Conservation (phyloP, 2,113 vertebrate genomes). For the Brachirus orientalis region DNA sequence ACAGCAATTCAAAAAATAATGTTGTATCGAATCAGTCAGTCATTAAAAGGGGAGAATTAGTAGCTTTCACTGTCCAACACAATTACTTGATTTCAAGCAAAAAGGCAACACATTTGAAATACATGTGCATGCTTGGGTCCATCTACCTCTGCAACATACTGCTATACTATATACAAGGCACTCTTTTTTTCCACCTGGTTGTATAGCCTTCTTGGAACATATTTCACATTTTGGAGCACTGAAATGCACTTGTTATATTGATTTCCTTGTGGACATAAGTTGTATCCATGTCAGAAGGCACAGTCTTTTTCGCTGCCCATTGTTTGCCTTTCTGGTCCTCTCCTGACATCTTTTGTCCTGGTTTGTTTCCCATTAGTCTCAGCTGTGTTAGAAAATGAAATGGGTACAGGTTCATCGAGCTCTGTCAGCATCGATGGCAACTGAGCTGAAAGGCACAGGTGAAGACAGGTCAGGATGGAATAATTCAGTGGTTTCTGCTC, state of each 20-base stretch:
- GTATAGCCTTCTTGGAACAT: not conserved
- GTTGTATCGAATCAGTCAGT: not conserved
- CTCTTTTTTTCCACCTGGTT: not conserved
- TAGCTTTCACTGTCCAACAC: not conserved
- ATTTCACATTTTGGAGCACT: not conserved
- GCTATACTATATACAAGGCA: not conserved
- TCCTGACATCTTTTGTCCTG: not conserved
- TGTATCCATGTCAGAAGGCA: slow-evolving; percentile 25
- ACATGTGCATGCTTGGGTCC: not conserved
- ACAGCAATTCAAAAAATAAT: not conserved
- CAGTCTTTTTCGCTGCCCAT: not conserved
- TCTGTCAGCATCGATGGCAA: not conserved
- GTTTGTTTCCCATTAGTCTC: slow-evolving; percentile 14
- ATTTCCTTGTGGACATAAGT: not conserved
- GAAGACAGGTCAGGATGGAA: slow-evolving; percentile 4
- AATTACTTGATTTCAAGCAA: not conserved
- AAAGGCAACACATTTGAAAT: no score
- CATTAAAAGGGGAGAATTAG: not conserved
- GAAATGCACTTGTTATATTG: not conserved
- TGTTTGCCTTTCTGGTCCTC: slow-evolving; percentile 14
- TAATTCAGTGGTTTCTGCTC: slow-evolving; percentile 28
- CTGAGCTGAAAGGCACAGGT: not conserved
- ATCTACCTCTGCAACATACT: not conserved
- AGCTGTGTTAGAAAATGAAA: slow-evolving; percentile 8
- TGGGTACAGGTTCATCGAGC: not conserved